Evolutionary conservation across 2,797 vertebrate genomes (phyloP).

Genomic region (Gallinago solitaria): DNA sequence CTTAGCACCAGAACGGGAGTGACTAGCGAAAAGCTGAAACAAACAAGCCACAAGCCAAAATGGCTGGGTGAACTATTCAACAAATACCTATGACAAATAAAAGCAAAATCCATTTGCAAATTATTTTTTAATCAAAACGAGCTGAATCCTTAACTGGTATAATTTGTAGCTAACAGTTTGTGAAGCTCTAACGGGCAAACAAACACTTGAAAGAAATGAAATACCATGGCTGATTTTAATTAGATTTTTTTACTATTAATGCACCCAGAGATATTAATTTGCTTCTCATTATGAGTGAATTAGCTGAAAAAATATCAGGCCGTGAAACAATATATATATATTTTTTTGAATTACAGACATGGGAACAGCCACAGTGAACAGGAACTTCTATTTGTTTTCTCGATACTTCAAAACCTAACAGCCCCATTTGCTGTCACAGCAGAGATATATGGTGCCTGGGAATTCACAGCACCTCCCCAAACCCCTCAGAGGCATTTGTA

Average conservation of each 20-base stretch:
- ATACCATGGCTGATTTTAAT: conserved; percentile 60
- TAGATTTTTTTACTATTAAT: conserved; percentile 51
- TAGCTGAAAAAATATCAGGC: conserved; percentile 50
- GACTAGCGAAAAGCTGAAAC: conserved; percentile 1
- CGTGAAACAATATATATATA: not conserved
- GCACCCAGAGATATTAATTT: conserved; percentile 50
- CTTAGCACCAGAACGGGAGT: not conserved
- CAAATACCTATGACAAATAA: conserved; percentile 38
- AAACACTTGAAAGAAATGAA: conserved; percentile 55
- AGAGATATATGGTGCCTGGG: not conserved
- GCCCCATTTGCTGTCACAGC: not conserved
- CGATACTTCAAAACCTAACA: not conserved
- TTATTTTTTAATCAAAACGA: conserved; percentile 49
- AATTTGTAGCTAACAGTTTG: conserved; percentile 52
- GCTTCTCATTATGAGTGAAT: conserved; percentile 55
- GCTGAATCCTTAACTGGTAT: conserved; percentile 23
- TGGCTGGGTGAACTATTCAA: not conserved
- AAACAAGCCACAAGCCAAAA: conserved; percentile 8
- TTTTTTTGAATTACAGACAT: not conserved
- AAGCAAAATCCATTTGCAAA: conserved; percentile 47
- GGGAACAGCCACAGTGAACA: not conserved
- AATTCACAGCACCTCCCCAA: not conserved
- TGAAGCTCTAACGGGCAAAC: conserved; percentile 37
- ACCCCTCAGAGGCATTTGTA: not conserved
- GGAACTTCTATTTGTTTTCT: not conserved